These are phyloP conservation scores for Sycobia sp. DNA, from an alignment of 1,140 invertebrate species.

Conservation along the genomic window DNA sequence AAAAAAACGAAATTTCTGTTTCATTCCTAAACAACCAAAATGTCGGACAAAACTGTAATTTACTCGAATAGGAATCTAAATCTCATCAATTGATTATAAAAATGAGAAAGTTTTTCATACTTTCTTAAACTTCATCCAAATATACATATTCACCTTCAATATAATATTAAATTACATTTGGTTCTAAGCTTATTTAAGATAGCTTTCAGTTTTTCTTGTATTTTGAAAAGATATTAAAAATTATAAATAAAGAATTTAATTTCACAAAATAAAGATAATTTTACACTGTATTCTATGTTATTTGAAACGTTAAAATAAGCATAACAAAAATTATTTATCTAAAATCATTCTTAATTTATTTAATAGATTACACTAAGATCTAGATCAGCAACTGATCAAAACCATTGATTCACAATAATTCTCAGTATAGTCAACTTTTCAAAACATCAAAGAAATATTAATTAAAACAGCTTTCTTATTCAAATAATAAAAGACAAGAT, in stretches of 20 bases:
- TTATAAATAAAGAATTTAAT: background rate
- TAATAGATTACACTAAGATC: conserved; percentile 6
- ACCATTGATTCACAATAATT: conserved; percentile 20
- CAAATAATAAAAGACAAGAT: background rate
- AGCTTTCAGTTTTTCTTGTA: too few species aligned
- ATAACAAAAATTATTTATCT: conserved; percentile 16
- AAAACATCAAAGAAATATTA: conserved; percentile 7
- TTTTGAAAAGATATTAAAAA: too few species aligned
- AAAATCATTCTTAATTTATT: conserved; percentile 22
- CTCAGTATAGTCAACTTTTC: background rate
- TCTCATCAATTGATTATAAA: background rate
- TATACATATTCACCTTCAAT: background rate
- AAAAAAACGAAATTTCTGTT: too few species aligned
- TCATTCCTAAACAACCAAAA: background rate
- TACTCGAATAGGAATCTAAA: background rate
- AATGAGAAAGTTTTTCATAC: background rate
- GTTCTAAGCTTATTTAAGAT: background rate
- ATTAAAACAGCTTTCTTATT: conserved; percentile 6
- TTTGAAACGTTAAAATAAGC: conserved; percentile 27
- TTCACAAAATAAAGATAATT: conserved; percentile 6
- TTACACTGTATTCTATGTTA: too few species aligned
- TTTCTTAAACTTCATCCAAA: background rate
- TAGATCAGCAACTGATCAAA: conserved; percentile 5
- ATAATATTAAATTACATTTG: too few species aligned
- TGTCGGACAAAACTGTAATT: background rate